Evolutionary conservation across 2,797 vertebrate species (phyloP).

Genomic region (Acomys russatus): DNA sequence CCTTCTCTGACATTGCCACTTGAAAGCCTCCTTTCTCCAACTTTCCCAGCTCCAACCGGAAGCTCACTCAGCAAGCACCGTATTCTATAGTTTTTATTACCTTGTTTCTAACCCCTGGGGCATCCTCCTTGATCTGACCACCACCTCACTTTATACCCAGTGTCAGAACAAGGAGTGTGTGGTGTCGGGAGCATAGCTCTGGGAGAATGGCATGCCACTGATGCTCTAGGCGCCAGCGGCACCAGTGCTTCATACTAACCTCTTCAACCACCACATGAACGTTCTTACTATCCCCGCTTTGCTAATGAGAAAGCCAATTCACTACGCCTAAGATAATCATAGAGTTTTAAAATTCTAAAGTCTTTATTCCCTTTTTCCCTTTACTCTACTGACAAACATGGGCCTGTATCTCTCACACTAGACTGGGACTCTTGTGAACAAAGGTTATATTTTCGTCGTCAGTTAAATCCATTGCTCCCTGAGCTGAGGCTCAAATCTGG

Average conservation of each 20-base stretch:
- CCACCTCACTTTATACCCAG: background rate
- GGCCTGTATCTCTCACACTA: background rate
- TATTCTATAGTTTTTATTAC: background rate
- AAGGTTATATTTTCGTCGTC: background rate
- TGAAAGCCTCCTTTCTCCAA: background rate
- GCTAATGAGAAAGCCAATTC: background rate
- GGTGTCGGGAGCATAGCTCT: background rate
- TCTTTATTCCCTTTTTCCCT: background rate
- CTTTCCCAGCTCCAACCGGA: background rate
- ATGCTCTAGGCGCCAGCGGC: background rate
- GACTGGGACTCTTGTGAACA: background rate
- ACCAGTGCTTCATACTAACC: background rate
- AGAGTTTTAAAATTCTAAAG: background rate
- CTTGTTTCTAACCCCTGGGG: background rate
- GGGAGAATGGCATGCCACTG: background rate
- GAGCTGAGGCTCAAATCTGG: background rate
- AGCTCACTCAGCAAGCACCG: background rate
- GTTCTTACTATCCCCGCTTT: background rate
- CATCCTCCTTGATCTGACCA: background rate
- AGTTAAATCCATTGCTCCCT: background rate
- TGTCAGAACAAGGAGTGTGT: accelerated
- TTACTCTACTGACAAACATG: background rate
- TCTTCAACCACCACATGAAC: background rate
- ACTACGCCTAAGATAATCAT: background rate
- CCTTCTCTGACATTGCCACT: background rate